These are phyloP conservation scores for Paedocypris micromegethes DNA, from an alignment of 2,797 vertebrate genomes.

Conservation along the genomic window DNA sequence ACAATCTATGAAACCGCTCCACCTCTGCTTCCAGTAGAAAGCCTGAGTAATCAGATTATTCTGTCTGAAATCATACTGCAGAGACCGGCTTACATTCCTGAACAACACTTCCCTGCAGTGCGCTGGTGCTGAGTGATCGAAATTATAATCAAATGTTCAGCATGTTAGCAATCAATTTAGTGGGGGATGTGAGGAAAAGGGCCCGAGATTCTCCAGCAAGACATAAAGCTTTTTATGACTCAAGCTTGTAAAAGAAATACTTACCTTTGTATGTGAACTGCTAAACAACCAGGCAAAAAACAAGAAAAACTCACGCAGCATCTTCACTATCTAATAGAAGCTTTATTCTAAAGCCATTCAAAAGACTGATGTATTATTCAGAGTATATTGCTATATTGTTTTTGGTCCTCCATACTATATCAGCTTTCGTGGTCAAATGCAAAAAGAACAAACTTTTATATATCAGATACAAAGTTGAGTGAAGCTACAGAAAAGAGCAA, in stretches of 20 bases:
- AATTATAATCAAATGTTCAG: conserved; percentile 51
- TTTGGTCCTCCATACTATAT: too few species aligned
- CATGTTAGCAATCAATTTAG: conserved; percentile 43
- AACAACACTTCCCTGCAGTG: conserved; percentile 42
- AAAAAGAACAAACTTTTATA: too few species aligned
- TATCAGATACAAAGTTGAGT: too few species aligned
- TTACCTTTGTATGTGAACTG: conserved; percentile 4
- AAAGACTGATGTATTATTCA: too few species aligned
- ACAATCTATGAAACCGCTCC: not conserved
- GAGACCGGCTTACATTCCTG: conserved; percentile 55
- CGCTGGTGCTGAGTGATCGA: conserved; percentile 52
- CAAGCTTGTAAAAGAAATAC: not conserved
- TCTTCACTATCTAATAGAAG: not conserved
- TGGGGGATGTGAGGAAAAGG: conserved; percentile 2
- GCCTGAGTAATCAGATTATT: not conserved
- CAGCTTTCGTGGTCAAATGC: too few species aligned
- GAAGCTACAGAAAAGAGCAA: too few species aligned
- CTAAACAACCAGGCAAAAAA: conserved; percentile 6
- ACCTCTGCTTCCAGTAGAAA: not conserved
- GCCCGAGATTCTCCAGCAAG: conserved; percentile 11
- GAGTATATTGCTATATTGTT: too few species aligned
- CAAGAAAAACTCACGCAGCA: conserved; percentile 7
- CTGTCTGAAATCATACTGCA: conserved; percentile 36
- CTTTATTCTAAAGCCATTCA: not conserved
- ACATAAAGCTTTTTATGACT: conserved; percentile 24